Evolutionary conservation across 2,113 vertebrate species (phyloP).

Genomic region (Phalacrocorax pelagicus): DNA sequence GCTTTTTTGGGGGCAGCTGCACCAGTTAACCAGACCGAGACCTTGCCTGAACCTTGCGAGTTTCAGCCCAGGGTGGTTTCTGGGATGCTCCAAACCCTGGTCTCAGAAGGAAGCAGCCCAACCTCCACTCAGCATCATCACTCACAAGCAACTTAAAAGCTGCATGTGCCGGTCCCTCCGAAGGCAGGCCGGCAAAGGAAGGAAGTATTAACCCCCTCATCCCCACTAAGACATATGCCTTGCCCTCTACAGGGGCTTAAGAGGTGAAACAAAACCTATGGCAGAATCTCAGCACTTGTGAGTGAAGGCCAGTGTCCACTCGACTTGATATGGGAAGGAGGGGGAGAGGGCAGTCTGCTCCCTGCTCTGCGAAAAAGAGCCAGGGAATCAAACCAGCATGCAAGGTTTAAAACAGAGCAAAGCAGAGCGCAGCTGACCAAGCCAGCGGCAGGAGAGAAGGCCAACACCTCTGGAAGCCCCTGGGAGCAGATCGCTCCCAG

Average conservation of each 20-base stretch:
- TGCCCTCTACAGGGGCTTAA: neutral
- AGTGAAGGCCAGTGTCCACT: no score
- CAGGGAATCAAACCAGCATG: neutral
- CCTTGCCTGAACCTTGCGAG: conserved; percentile 21
- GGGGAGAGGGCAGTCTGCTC: neutral
- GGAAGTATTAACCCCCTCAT: neutral
- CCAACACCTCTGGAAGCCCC: neutral
- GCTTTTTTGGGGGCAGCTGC: neutral
- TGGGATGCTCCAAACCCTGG: neutral
- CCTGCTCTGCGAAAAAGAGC: neutral
- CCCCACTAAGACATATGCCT: neutral
- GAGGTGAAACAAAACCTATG: neutral
- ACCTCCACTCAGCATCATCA: neutral
- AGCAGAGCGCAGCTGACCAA: neutral
- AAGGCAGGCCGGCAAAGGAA: neutral
- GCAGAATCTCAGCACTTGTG: neutral
- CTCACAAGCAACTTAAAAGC: neutral
- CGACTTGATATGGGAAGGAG: neutral
- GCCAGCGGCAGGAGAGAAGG: neutral
- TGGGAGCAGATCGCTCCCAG: neutral
- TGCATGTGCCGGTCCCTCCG: neutral
- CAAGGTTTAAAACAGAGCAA: neutral
- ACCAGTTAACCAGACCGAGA: neutral
- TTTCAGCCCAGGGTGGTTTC: neutral
- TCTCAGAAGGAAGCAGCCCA: neutral